These are phyloP conservation scores for Eonycteris spelaea DNA, from an alignment of 2,113 vertebrate species.

Conservation along the genomic window DNA sequence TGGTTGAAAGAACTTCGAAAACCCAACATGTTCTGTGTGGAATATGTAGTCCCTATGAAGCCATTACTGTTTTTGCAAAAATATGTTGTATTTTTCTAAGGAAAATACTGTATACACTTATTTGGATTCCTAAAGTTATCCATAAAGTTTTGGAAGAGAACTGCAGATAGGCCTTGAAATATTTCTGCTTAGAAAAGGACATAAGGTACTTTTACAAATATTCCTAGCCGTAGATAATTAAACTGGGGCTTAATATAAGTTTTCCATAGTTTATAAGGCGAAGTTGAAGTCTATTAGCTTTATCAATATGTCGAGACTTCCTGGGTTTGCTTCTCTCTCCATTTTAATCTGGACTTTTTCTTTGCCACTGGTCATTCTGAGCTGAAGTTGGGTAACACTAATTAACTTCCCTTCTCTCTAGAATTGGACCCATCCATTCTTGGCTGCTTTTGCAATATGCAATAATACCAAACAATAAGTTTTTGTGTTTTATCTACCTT, in stretches of 20 bases:
- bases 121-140: background rate
- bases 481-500: background rate
- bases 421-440: background rate
- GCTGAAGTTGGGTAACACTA: background rate
- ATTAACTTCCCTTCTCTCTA: background rate
- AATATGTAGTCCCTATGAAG: background rate
- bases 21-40: background rate
- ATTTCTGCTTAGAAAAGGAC: background rate
- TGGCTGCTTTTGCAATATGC: background rate
- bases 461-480: background rate
- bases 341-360: background rate
- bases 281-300: background rate
- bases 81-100: background rate
- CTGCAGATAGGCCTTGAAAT: background rate
- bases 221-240: background rate
- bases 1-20: background rate
- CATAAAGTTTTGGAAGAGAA: background rate
- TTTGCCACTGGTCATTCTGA: background rate
- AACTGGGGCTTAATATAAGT: background rate
- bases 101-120: background rate
- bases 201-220: background rate
- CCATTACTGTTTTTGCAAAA: background rate
- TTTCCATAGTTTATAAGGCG: background rate
- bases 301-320: background rate
- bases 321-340: background rate